Conservation (phyloP, 2,888 invertebrate species). For the Lysandra bellargus region DNA sequence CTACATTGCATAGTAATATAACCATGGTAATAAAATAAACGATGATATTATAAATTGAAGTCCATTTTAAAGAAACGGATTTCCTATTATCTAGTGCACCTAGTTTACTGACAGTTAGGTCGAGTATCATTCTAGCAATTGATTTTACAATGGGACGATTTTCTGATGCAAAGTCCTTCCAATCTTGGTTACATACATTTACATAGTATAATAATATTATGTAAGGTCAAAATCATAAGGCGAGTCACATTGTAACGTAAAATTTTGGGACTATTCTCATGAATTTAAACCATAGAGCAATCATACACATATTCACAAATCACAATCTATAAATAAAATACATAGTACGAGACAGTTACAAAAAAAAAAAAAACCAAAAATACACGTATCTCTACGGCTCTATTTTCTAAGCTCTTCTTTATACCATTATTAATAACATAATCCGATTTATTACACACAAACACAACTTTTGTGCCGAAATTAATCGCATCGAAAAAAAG, state of each 20-base stretch:
- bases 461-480: neutral
- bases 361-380: neutral
- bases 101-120: neutral
- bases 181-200: neutral
- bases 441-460: slow-evolving; percentile 13
- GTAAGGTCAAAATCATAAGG: neutral
- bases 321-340: neutral
- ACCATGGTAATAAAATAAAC: neutral
- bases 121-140: neutral
- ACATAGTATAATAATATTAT: too few relatives aligned
- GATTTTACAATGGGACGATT: neutral
- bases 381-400: neutral
- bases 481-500: neutral
- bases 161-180: neutral
- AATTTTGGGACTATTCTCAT: neutral
- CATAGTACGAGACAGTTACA: neutral
- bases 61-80: neutral
- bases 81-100: neutral
- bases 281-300: neutral
- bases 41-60: neutral
- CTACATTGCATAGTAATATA: neutral
- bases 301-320: neutral
- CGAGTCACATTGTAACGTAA: neutral
- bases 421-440: neutral
- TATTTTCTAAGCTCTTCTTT: neutral